These are phyloP conservation scores for Epistrophella euchroma DNA, from an alignment of 2,888 invertebrate species.

Conservation along the genomic window DNA sequence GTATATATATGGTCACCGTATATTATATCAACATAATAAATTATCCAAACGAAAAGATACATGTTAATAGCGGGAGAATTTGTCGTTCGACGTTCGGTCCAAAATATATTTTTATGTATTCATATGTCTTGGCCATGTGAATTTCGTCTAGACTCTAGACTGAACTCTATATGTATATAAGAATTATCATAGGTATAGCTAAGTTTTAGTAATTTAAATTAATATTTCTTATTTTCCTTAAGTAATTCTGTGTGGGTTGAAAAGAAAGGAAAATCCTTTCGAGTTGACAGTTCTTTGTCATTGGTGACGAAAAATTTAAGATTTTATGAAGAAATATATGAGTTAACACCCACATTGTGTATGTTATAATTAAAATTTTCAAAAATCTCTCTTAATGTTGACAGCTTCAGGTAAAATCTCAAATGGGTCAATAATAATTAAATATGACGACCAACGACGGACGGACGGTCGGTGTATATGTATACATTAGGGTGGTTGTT, in stretches of 20 bases:
- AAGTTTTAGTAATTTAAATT: slow-evolving; percentile 29
- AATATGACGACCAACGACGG: not conserved
- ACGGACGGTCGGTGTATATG: not conserved
- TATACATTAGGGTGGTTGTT: too few relatives aligned
- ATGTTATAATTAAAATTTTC: slow-evolving; percentile 4
- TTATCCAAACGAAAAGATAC: slow-evolving; percentile 29
- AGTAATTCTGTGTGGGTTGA: slow-evolving; percentile 39
- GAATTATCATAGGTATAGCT: not conserved
- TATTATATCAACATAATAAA: slow-evolving; percentile 5
- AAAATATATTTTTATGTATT: slow-evolving; percentile 26
- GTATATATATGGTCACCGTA: slow-evolving; percentile 7
- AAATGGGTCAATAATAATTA: slow-evolving; percentile 17
- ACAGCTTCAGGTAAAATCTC: slow-evolving; percentile 8
- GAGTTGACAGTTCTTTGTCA: slow-evolving; percentile 31
- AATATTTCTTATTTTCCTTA: slow-evolving; percentile 22
- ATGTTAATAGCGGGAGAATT: slow-evolving; percentile 51
- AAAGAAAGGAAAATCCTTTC: slow-evolving; percentile 47
- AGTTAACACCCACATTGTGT: slow-evolving; percentile 8
- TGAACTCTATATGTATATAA: slow-evolving; percentile 14
- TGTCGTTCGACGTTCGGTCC: slow-evolving; percentile 29
- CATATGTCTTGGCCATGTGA: slow-evolving; percentile 56
- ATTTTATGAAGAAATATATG: slow-evolving; percentile 11
- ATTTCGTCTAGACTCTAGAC: slow-evolving; percentile 74
- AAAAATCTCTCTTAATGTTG: not conserved
- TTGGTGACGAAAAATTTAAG: slow-evolving; percentile 39